Conservation (phyloP, 2,113 vertebrate genomes). For the Mixornis gularis region DNA sequence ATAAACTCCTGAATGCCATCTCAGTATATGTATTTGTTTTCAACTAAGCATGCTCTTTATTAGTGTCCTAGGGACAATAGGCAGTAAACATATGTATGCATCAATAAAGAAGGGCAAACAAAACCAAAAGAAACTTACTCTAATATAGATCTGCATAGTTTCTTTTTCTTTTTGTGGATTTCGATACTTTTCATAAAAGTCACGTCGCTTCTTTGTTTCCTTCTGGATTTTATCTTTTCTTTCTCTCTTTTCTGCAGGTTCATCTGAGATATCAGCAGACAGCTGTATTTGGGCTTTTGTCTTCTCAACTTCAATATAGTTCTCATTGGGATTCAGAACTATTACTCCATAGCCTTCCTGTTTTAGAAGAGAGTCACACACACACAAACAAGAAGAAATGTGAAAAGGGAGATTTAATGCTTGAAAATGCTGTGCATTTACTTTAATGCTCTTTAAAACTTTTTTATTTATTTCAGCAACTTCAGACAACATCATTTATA, state of each 20-base stretch:
- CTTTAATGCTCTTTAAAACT: constrained; percentile 20
- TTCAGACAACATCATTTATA: neutral
- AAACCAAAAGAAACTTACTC: constrained; percentile 77
- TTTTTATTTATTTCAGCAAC: constrained; percentile 14
- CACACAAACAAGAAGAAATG: constrained; percentile 32
- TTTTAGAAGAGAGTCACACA: constrained; percentile 54
- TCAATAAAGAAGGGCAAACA: neutral
- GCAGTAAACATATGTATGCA: neutral
- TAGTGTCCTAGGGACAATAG: neutral
- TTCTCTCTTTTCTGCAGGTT: constrained; percentile 93
- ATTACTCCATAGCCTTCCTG: constrained; percentile 95
- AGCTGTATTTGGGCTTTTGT: constrained; percentile 69
- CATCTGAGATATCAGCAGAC: constrained; percentile 82
- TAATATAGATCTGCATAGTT: constrained; percentile 85
- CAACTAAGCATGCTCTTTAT: neutral
- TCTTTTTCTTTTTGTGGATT: constrained; percentile 96
- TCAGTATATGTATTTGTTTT: neutral
- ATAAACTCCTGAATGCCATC: neutral
- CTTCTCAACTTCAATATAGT: constrained; percentile 94
- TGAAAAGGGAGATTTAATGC: constrained; percentile 59
- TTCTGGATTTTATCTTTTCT: constrained; percentile 85
- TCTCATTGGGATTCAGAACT: constrained; percentile 97
- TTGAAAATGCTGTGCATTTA: constrained; percentile 24
- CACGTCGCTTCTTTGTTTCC: constrained; percentile 87
- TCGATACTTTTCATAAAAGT: constrained; percentile 95